Base-by-base conservation (phyloP, 2,888 invertebrate species). In the Hylaea fasciaria region DNA sequence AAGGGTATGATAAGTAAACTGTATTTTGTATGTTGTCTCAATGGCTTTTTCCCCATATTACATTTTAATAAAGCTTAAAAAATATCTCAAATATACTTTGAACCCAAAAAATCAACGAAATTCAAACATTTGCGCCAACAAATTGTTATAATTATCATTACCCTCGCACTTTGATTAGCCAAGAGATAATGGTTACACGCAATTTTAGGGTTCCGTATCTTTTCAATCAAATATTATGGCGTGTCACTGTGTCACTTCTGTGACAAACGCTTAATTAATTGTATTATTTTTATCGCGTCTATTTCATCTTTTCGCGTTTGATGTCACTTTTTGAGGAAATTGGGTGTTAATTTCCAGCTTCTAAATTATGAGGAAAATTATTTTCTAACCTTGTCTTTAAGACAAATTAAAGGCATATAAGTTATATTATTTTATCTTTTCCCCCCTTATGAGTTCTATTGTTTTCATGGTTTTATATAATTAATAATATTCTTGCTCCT, bases 91-190 rank as follows among this genome's bases (percentile, higher is more conserved):
- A 59, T 54, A 56, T 54, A 46, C 54, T 57, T 53, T 47, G n/a
- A n/a, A n/a, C 50, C 28, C 35, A 57, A 60, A 63, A 71, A 64
- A 54, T 65, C 39, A 52, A 61, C 65, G 68, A 69, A 70, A 69
- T 65, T 59, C 51, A 35, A 68, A 67, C 68, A 72, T 73, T 69
- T 72, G 74, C 76, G 77, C 77, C 74, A 81, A 83, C 84, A 86
- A 87, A 87, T 88, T 84, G 86, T 80, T 74, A 69, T 87, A 87
- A 88, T 87, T 86, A 86, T 68, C 59, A 70, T 81, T 82, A 80
- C 76, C 81, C 64, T 65, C 45, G 40, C 57, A 51, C 52, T 57
- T 44, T 63, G 70, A 70, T 80, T 73, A 68, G 64, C 72, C 72
- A 69, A 71, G 66, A 80, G 85, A 86, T 84, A 85, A 82, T 80